Evolutionary conservation across 2,797 vertebrate species (phyloP), one percentile per base, ranked within the genome.

Genomic region (Tympanoctomys barrerae): DNA sequence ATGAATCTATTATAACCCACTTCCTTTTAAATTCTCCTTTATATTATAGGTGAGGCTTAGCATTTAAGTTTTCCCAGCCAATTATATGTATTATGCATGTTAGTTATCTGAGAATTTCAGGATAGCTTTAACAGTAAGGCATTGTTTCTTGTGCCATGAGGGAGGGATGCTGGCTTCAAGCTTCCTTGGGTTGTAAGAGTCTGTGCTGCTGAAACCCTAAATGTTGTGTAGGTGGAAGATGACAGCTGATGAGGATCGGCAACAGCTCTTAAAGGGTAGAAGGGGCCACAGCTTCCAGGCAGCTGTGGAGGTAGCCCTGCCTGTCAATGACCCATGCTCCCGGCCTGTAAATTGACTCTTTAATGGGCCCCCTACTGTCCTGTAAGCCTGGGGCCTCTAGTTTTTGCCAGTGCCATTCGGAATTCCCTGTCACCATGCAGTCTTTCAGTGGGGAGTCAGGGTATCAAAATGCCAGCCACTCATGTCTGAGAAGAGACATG

Each of bases 401-500:
- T 73, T 64, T 28, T 46, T 19, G 18, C 33, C 16, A 5, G 71
- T 66, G 1, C 59, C 46, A 0, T 0, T 2, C 36, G 42, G 24
- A 75, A 16, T 52, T 46, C 31, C 36, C 42, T 13, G 2, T 36
- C 70, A 81, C 81, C 2, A 0, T 16, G 33, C 22, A 21, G 21
- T 16, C 36, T 80, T 68, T 62, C 2, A 0, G 13, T 75, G 52
- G 87, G 57, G 36, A 81, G 1, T 4, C 5, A 2, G 2, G 14
- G 10, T 54, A 18, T 68, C 42, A 21, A 1, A n/a, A 77, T 36
- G 1, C 81, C 10, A 36, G 68, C 78, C 80, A 36, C 61, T 1
- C 11, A 12, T 22, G 87, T 94, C 95, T 89, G 75, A 84, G 93
- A 84, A 86, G 91, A 78, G 36, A 10, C 14, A 21, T 31, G 42